Base-by-base conservation (phyloP, 2,888 invertebrate species). In the Drosophila birchii region DNA sequence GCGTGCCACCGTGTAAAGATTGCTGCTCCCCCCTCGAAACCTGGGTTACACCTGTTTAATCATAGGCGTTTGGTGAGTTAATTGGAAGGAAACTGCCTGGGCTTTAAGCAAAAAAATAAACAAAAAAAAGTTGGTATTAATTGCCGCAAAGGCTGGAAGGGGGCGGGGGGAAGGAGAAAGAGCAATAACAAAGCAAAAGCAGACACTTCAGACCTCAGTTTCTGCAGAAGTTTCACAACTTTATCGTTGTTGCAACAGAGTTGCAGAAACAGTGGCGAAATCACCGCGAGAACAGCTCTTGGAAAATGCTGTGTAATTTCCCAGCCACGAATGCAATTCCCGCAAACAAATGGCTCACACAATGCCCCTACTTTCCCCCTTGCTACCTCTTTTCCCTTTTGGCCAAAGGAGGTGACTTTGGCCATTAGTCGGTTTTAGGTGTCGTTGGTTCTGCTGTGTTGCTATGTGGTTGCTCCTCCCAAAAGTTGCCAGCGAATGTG, bases 21-120 rank as follows among this genome's bases (percentile, higher is more conserved):
- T 61, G 23, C 18, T n/a, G 23, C 14, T 39, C 1, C 8, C 18
- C 9, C 20, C 16, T 14, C 1, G 1, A 11, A 11, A 11, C 34
- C 11, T 29, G 29, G 3, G 44, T 8, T 44, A n/a, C 57, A 59
- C 61, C 59, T 61, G 60, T 69, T 80, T 74, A 82, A 75, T 80
- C 73, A 69, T 78, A 62, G 81, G 56, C 70, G 56, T 63, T 61
- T 84, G 87, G 76, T 70, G 45, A 76, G 79, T 82, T 84, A 82
- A 82, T 84, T 84, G 74, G 78, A 78, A 58, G 72, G 61, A 56
- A 73, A 60, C 64, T 41, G 45, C 59, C 54, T 64, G 47, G 56
- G 70, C 86, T 76, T 78, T 55, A 76, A 78, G 81, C 76, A 75
- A 64, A 69, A 69, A 41, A 75, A 64, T 67, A 69, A 41, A 71